Conservation (phyloP, 2,797 vertebrate species). For the Microctenopoma steveboyesi region DNA sequence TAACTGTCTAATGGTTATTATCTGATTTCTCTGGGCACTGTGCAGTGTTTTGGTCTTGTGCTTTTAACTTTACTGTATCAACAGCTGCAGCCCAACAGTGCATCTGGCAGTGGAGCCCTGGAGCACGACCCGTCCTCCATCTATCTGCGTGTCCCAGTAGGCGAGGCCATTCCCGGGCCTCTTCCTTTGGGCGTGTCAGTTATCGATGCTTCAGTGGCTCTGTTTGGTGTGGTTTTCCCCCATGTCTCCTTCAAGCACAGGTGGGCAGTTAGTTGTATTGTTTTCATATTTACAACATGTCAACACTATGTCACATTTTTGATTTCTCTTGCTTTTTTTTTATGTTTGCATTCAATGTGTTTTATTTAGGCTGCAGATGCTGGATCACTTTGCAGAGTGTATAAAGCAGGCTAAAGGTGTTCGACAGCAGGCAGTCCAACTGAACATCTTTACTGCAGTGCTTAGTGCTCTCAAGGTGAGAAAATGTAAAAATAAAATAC, state of each 20-base stretch:
- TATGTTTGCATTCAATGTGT: constrained; percentile 10
- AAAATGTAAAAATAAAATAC: neutral
- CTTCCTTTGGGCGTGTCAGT: constrained; percentile 97
- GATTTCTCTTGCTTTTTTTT: constrained; percentile 1
- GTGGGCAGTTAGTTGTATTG: constrained; percentile 65
- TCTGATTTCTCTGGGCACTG: neutral
- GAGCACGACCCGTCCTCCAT: constrained; percentile 98
- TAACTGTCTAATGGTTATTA: neutral
- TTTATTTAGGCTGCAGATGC: constrained; percentile 92
- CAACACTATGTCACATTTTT: neutral
- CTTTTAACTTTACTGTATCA: constrained; percentile 22
- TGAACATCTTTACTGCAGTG: constrained; percentile 98
- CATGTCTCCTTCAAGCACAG: constrained; percentile 98
- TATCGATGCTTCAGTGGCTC: constrained; percentile 96
- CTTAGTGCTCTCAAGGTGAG: constrained; percentile 97
- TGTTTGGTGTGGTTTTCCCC: constrained; percentile 98
- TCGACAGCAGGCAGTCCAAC: constrained; percentile 97
- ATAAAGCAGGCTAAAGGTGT: constrained; percentile 99
- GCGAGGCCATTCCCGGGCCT: constrained; percentile 95
- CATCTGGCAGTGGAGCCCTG: constrained; percentile 96
- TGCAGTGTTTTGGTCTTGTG: neutral
- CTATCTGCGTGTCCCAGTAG: constrained; percentile 93
- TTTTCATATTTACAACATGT: neutral
- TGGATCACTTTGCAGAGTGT: constrained; percentile 99
- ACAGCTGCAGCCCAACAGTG: constrained; percentile 98